Conservation (phyloP, 1,140 invertebrate species). For the Littorina saxatilis region DNA sequence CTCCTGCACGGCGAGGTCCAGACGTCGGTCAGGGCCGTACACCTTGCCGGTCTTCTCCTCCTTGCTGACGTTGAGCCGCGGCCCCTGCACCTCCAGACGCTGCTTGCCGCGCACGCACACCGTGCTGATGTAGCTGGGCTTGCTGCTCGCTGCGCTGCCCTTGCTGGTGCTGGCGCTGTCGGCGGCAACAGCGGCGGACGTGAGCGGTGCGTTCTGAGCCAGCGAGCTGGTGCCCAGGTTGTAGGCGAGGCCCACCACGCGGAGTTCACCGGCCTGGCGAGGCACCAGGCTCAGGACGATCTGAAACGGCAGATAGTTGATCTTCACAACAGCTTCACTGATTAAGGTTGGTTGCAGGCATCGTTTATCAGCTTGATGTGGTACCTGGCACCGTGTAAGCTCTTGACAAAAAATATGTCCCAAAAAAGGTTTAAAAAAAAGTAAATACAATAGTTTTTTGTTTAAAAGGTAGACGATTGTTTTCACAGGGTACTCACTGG, state of each 20-base stretch:
- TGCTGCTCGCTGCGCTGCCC: constrained; percentile 41
- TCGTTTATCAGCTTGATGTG: too few species aligned
- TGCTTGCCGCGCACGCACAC: constrained; percentile 74
- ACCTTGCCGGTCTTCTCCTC: constrained; percentile 73
- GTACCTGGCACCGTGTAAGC: too few species aligned
- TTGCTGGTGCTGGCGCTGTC: constrained; percentile 15
- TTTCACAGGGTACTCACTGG: constrained; percentile 66
- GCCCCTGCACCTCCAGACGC: constrained; percentile 74
- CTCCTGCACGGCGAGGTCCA: constrained; percentile 75
- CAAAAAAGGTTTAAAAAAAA: too few species aligned
- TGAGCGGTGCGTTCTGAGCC: constrained; percentile 48
- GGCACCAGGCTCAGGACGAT: constrained; percentile 71
- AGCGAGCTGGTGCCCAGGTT: constrained; percentile 69
- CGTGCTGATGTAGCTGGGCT: constrained; percentile 62
- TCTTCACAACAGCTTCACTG: too few species aligned
- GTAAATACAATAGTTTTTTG: too few species aligned
- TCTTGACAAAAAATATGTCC: too few species aligned
- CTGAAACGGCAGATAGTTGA: too few species aligned
- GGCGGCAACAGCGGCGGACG: constrained; percentile 30
- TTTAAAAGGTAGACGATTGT: too few species aligned
- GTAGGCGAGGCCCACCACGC: constrained; percentile 74
- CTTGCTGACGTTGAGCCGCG: constrained; percentile 74
- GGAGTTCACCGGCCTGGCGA: constrained; percentile 71
- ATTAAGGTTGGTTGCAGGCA: too few species aligned
- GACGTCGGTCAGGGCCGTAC: constrained; percentile 76